These are phyloP conservation scores for Sciurus carolinensis DNA, from an alignment of 2,797 vertebrate species.

Conservation along the genomic window DNA sequence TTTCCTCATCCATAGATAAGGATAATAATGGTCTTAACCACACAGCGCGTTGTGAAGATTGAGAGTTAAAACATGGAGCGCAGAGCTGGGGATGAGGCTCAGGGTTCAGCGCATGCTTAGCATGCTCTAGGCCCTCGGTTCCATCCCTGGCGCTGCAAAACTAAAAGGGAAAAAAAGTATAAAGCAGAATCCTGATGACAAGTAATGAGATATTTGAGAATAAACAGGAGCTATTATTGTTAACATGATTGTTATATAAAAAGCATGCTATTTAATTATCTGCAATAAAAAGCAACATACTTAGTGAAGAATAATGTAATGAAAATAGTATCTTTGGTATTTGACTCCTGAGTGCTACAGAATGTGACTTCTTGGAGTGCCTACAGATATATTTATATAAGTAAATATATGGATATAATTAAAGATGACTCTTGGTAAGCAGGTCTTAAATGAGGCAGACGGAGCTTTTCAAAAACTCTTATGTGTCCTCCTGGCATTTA, in stretches of 20 bases:
- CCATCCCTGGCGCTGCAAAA: not conserved
- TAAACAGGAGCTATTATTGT: conserved; percentile 35
- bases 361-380: not conserved
- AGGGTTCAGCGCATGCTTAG: not conserved
- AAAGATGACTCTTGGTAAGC: not conserved
- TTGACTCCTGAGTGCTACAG: not conserved
- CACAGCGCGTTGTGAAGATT: not conserved
- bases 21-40: not conserved
- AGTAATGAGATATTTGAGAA: not conserved
- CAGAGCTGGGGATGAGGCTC: not conserved
- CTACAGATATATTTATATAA: not conserved
- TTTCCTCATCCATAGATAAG: not conserved
- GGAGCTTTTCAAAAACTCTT: not conserved
- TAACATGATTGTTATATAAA: conserved; percentile 31
- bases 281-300: not conserved
- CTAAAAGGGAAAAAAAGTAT: not conserved
- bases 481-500: not conserved
- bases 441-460: not conserved
- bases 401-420: not conserved
- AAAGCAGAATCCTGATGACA: not conserved
- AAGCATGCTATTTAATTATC: conserved; percentile 49
- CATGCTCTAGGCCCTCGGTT: not conserved
- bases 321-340: not conserved
- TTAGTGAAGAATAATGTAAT: conserved; percentile 60
- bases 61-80: not conserved